Evolutionary conservation across 2,888 invertebrate species (phyloP).

Genomic region (Dermolepida albohirtum): DNA sequence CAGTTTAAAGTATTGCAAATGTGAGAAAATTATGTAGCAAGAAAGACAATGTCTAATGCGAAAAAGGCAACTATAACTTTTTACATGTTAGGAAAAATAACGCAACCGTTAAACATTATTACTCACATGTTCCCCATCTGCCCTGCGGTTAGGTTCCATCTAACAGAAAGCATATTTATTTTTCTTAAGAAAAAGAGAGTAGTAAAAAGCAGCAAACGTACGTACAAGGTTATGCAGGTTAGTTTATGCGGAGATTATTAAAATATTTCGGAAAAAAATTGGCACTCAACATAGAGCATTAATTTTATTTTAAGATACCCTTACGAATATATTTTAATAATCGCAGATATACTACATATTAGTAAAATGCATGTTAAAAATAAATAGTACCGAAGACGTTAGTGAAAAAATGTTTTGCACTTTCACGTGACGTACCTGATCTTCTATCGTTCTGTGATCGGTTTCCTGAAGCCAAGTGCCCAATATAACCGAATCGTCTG

Average conservation of each 20-base stretch:
- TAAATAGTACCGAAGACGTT: background rate
- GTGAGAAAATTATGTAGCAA: slow-evolving; percentile 26
- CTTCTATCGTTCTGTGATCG: slow-evolving; percentile 96
- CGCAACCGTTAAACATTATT: slow-evolving; percentile 49
- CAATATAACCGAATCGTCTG: slow-evolving; percentile 90
- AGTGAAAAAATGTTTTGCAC: slow-evolving; percentile 8
- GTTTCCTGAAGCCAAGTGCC: slow-evolving; percentile 97
- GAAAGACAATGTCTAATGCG: slow-evolving; percentile 43
- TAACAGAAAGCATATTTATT: slow-evolving; percentile 62
- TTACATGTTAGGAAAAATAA: slow-evolving; percentile 31
- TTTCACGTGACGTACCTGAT: slow-evolving; percentile 78
- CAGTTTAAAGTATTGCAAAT: background rate
- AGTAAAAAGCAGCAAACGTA: slow-evolving; percentile 5
- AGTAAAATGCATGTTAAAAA: slow-evolving; percentile 2
- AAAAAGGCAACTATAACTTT: slow-evolving; percentile 46
- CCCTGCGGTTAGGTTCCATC: slow-evolving; percentile 88
- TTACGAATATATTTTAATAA: background rate
- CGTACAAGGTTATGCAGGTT: slow-evolving; percentile 2
- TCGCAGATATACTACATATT: slow-evolving; percentile 1
- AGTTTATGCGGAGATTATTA: background rate
- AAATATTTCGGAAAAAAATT: background rate
- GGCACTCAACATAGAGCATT: no score
- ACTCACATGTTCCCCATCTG: slow-evolving; percentile 87
- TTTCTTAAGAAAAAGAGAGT: slow-evolving; percentile 6
- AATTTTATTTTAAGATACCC: no score